Evolutionary conservation across 2,797 vertebrate species (phyloP), one percentile per base, ranked within the genome.

Genomic region (Chloroceryle inda): DNA sequence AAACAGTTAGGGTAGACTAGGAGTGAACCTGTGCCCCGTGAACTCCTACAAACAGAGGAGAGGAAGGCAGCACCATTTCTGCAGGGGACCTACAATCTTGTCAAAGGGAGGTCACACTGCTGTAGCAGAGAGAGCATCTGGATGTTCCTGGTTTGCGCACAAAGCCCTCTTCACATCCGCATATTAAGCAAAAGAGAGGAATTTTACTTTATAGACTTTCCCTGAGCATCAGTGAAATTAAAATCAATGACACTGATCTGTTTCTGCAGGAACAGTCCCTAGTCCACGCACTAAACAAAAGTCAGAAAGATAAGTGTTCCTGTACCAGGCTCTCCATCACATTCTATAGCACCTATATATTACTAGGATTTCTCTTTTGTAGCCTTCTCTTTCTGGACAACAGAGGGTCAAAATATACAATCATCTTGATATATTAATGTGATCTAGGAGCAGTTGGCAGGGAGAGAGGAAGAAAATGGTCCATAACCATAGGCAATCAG

Each of bases 361-460:
- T 50, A 69, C 27, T 35, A 66, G 13, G 6, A 26, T 67, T 42
- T 88, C 9, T 18, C 11, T n/a, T 78, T 75, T 55, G 16, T 45
- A 40, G 10, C 55, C 20, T 59, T 64, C 2, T 1, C 12, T 42
- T 9, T 73, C 69, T 37, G 27, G 55, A 44, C 47, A 86, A 35
- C 1, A 9, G 31, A 86, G 83, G 31, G 92, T 96, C 96, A 95
- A 95, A 78, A 81, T 11, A 85, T 29, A 84, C 38, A 78, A 50
- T 50, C 49, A 78, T 47, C 62, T 26, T 59, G 20, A 92, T 66
- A 63, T 69, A 92, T 66, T 88, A 79, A 78, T 78, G 27, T 63
- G 53, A 90, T 73, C 35, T 47, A 90, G 29, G 42, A 95, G 50
- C 92, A 96, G 85, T 79, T 96, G 93, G 73, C 29, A 55, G 15